Conservation (phyloP, 2,113 vertebrate genomes). For the Gorsachius goisagi region DNA sequence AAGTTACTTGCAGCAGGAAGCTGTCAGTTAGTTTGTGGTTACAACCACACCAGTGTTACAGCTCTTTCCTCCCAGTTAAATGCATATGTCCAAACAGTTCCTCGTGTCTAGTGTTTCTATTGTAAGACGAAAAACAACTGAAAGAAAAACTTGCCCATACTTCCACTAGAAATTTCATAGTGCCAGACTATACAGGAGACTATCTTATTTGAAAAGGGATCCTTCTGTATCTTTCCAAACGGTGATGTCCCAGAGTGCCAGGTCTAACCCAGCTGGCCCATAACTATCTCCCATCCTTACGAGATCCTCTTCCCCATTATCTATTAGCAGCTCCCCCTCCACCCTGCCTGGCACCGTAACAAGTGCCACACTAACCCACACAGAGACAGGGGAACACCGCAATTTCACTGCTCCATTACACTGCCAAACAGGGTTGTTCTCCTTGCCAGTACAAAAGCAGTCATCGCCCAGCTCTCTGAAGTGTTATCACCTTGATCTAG, state of each 20-base stretch:
- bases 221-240: background rate
- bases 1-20: slow-evolving; percentile 48
- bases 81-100: background rate
- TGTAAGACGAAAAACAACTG: background rate
- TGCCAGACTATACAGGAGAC: background rate
- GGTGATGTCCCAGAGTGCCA: background rate
- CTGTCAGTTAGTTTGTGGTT: slow-evolving; percentile 52
- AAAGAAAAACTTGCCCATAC: background rate
- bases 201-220: background rate
- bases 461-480: background rate
- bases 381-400: background rate
- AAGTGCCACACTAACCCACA: background rate
- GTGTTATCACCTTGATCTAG: background rate
- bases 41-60: slow-evolving; percentile 32
- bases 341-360: background rate
- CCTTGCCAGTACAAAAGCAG: background rate
- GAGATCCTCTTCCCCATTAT: background rate
- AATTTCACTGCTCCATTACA: fast-evolving
- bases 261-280: background rate
- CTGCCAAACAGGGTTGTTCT: background rate
- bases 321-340: background rate
- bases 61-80: slow-evolving; percentile 41
- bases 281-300: background rate
- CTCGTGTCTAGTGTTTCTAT: background rate
- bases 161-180: background rate